Percentiles rank a stretch among this genome's conserved stretches.
Evolutionary conservation across 2,113 vertebrate species (phyloP).

Genomic region (Cichladusa arquata): DNA sequence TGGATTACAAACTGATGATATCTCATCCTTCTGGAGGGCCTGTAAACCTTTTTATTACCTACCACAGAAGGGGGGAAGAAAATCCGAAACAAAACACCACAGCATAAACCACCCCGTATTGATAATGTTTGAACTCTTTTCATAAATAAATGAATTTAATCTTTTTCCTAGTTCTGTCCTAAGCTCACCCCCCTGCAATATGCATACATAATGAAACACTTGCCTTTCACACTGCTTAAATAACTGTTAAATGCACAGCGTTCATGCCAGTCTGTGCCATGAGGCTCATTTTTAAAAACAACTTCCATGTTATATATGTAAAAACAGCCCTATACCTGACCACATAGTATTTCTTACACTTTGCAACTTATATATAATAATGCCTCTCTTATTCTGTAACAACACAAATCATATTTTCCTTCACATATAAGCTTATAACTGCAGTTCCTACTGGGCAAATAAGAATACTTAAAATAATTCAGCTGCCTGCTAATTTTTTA

Average conservation of each 20-base stretch:
- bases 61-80: slow-evolving; percentile 78
- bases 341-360: background rate
- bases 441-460: background rate
- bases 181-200: slow-evolving; percentile 1
- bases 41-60: slow-evolving; percentile 93
- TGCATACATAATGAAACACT: slow-evolving; percentile 18
- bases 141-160: slow-evolving; percentile 74
- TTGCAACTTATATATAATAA: background rate
- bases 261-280: background rate
- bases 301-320: background rate
- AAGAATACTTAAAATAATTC: background rate
- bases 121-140: slow-evolving; percentile 79
- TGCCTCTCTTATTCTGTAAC: background rate
- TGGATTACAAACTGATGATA: slow-evolving; percentile 98
- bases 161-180: slow-evolving; percentile 54
- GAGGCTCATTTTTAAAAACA: background rate
- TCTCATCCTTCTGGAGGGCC: slow-evolving; percentile 90
- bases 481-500: background rate
- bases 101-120: slow-evolving; percentile 79
- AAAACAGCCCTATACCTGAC: background rate
- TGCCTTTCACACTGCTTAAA: slow-evolving; percentile 18
- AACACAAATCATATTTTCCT: background rate
- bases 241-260: slow-evolving; percentile 12
- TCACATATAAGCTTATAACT: background rate
- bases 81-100: slow-evolving; percentile 57